Conservation (phyloP, 23 tunicate species). For the Trididemnum clinides region DNA sequence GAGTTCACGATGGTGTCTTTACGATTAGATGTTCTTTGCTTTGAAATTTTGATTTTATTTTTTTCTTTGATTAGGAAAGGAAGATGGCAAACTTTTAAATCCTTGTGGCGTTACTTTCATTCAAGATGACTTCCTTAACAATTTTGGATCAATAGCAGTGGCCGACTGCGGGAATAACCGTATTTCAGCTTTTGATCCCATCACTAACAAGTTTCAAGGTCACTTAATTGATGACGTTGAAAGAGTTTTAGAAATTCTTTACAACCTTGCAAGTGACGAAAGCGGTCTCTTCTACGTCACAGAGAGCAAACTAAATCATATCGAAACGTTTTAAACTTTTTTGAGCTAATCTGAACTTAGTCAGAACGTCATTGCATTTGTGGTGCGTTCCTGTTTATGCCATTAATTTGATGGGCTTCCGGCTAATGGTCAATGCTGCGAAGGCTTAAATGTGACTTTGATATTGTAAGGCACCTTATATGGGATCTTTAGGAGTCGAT, state of each 20-base stretch:
- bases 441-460: no score
- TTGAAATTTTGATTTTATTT: no score
- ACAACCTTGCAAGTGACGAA: constrained; percentile 37
- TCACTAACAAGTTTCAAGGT: constrained; percentile 35
- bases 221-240: constrained; percentile 31
- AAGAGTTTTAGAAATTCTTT: constrained; percentile 10
- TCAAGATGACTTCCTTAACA: background rate
- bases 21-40: no score
- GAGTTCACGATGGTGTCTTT: no score
- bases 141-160: constrained; percentile 47
- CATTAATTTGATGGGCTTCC: no score
- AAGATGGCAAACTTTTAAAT: constrained; percentile 40
- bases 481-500: no score
- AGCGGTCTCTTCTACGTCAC: constrained; percentile 37
- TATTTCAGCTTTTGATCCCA: constrained; percentile 46
- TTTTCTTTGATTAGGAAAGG: constrained; percentile 28
- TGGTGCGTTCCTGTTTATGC: no score
- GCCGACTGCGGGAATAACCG: constrained; percentile 73
- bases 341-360: no score
- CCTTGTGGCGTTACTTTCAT: constrained; percentile 61
- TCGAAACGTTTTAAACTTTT: constrained; percentile 23
- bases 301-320: constrained; percentile 51
- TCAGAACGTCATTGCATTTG: no score
- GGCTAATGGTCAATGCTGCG: no score
- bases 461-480: no score